phyloP scores from a whole-genome alignment of 2,888 invertebrate species.

The Strigamia maritima region DNA sequence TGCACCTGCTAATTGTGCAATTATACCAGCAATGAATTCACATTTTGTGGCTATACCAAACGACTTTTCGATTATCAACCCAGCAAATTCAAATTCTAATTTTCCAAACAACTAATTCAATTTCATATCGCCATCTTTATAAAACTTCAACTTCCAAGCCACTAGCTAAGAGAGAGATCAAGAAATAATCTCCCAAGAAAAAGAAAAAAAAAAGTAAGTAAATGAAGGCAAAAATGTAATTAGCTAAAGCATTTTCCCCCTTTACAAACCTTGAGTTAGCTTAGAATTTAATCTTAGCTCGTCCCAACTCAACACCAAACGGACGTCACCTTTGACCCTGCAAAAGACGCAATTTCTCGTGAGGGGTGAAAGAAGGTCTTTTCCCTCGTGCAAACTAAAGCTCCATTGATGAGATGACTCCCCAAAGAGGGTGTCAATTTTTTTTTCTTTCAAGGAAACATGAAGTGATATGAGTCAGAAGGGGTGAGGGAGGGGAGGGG shows the following conservation, averaged over 20 bases:
- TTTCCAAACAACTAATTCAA: no score
- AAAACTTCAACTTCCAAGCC: no score
- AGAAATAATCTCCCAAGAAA: not conserved
- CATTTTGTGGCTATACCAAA: no score
- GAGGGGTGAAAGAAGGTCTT: not conserved
- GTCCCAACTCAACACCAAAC: not conserved
- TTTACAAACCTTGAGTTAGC: not conserved
- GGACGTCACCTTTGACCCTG: not conserved
- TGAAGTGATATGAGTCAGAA: not conserved
- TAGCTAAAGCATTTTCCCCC: not conserved
- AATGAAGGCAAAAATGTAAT: not conserved
- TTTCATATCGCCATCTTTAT: no score
- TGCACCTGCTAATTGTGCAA: no score
- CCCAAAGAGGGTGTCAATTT: not conserved
- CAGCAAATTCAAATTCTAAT: no score
- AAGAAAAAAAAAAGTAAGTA: not conserved
- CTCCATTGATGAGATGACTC: not conserved
- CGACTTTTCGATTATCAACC: no score
- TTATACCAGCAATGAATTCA: no score
- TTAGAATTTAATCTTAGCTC: not conserved
- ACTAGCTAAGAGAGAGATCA: no score
- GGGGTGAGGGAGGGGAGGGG: no score
- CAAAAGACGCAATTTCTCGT: not conserved
- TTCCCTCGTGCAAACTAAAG: constrained; percentile 4
- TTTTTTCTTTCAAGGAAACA: not conserved